These are phyloP conservation scores for Halocynthia roretzi DNA, from an alignment of 23 tunicate genomes.

Conservation along the genomic window DNA sequence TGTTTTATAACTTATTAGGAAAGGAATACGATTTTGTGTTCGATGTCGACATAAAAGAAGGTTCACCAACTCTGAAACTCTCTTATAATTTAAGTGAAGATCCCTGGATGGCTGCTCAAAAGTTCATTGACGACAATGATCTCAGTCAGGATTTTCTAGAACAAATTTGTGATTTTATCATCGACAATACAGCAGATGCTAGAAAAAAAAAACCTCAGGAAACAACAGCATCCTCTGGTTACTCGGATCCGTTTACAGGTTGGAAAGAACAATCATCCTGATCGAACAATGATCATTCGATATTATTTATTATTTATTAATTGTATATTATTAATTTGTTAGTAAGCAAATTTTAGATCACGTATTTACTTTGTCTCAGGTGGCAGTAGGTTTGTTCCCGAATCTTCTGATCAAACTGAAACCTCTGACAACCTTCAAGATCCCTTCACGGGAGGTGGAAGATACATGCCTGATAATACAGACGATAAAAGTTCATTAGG, in stretches of 20 bases:
- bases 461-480: constrained; percentile 52
- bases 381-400: constrained; percentile 15
- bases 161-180: constrained; percentile 69
- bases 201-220: constrained; percentile 1
- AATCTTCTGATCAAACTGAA: background rate
- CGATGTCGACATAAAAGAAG: constrained; percentile 76
- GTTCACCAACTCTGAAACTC: constrained; percentile 81
- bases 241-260: constrained; percentile 35
- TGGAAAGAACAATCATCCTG: background rate
- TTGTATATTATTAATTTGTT: background rate
- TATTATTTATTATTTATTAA: background rate
- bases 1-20: constrained; percentile 28
- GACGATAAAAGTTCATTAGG: constrained; percentile 8
- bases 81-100: constrained; percentile 75
- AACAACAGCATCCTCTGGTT: background rate
- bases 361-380: constrained; percentile 7
- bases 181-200: constrained; percentile 53
- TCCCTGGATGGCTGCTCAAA: constrained; percentile 91
- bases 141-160: constrained; percentile 58
- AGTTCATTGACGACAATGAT: constrained; percentile 73
- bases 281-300: background rate
- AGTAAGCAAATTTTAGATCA: background rate
- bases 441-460: constrained; percentile 76
- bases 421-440: constrained; percentile 15
- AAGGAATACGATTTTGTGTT: constrained; percentile 91